Percentiles rank a stretch among this genome's conserved stretches.
phyloP scores from a whole-genome alignment of 2,113 vertebrate genomes.

The Meles meles region DNA sequence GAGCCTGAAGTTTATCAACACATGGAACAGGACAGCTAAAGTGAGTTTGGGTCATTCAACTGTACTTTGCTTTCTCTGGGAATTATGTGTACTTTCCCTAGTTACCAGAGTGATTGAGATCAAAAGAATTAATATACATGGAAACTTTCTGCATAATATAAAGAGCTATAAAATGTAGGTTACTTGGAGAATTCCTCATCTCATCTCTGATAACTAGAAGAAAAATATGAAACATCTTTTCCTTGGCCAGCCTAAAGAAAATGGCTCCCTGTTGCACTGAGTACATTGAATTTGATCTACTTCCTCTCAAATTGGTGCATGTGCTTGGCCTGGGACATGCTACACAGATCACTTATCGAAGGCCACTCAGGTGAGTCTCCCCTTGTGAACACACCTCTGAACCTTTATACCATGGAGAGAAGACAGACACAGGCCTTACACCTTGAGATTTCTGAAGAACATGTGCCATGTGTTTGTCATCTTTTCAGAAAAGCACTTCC shows the following conservation, averaged over 20 bases:
- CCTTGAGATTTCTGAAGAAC: constrained; percentile 46
- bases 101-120: not conserved
- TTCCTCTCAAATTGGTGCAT: not conserved
- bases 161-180: not conserved
- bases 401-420: not conserved
- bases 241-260: not conserved
- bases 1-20: not conserved
- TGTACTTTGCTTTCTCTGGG: not conserved
- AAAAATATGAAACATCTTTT: not conserved
- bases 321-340: not conserved
- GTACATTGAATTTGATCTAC: not conserved
- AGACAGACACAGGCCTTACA: not conserved
- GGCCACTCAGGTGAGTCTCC: not conserved
- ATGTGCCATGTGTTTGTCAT: constrained; percentile 53
- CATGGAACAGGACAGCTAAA: not conserved
- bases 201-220: not conserved
- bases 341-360: not conserved
- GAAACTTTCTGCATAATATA: not conserved
- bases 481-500: constrained; percentile 67
- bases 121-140: not conserved
- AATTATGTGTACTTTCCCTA: not conserved
- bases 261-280: rapidly evolving
- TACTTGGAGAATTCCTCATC: not conserved
- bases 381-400: not conserved
- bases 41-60: not conserved